phyloP scores from a whole-genome alignment of 2,113 vertebrate genomes.

The zebrafish (Danio rerio) region DNA sequence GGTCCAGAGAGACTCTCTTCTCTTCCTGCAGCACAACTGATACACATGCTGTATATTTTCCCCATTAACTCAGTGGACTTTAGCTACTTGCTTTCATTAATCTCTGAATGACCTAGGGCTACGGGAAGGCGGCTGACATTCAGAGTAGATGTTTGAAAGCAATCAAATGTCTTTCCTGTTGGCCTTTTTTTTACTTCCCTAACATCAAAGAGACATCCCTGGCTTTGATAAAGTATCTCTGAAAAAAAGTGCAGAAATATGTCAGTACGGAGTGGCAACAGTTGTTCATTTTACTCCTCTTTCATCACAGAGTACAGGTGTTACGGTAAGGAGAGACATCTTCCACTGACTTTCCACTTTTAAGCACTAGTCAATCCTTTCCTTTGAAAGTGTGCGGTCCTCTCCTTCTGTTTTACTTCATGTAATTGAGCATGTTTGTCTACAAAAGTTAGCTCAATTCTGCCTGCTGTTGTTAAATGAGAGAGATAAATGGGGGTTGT shows the following conservation, averaged over 20 bases:
- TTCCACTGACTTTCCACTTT: conserved; percentile 2
- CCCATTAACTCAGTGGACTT: conserved; percentile 26
- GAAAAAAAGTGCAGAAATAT: conserved; percentile 27
- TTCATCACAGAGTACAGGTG: conserved; percentile 36
- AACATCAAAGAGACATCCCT: conserved; percentile 49
- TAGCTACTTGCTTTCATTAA: conserved; percentile 34
- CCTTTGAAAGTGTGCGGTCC: neutral
- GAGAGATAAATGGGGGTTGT: conserved; percentile 14
- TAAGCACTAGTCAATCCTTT: neutral
- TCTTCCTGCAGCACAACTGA: conserved; percentile 15
- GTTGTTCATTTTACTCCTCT: conserved; percentile 43
- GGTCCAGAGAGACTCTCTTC: conserved; percentile 15
- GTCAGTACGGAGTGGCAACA: conserved; percentile 24
- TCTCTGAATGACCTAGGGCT: conserved; percentile 39
- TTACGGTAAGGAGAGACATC: conserved; percentile 13
- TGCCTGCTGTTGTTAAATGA: neutral
- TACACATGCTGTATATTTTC: conserved; percentile 3
- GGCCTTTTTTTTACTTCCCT: conserved; percentile 25
- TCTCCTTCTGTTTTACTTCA: neutral
- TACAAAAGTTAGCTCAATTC: neutral
- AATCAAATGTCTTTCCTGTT: conserved; percentile 46
- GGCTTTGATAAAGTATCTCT: conserved; percentile 48
- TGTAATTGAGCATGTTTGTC: neutral
- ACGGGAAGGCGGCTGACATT: conserved; percentile 42
- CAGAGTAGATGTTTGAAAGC: conserved; percentile 45